Percentiles rank a stretch among this genome's conserved stretches.
phyloP scores from a whole-genome alignment of 2,797 vertebrate genomes.

The Pygocentrus nattereri region DNA sequence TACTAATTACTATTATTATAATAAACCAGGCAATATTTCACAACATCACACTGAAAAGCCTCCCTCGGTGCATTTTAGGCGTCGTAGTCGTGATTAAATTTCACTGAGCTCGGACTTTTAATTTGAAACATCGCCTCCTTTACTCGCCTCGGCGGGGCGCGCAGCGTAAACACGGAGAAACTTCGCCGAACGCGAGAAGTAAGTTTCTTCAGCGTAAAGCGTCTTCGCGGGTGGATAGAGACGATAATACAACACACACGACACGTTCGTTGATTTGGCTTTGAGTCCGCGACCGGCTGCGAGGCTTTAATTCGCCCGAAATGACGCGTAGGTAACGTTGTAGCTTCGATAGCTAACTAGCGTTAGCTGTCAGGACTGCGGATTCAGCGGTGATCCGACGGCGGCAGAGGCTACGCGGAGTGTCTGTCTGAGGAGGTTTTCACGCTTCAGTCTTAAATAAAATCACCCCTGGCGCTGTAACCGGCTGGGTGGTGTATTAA shows the following conservation, averaged over 20 bases:
- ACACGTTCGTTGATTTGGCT: no score
- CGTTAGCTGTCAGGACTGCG: not conserved
- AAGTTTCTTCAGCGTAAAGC: not conserved
- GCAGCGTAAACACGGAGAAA: conserved; percentile 3
- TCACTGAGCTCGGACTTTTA: no score
- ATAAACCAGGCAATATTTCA: no score
- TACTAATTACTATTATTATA: no score
- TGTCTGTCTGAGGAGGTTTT: not conserved
- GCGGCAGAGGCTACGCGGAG: not conserved
- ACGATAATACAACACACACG: not conserved
- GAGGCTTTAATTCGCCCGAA: not conserved
- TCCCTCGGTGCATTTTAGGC: no score
- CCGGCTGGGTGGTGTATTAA: not conserved
- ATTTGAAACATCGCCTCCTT: not conserved
- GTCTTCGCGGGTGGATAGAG: not conserved
- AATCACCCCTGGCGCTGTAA: not conserved
- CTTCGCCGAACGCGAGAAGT: not conserved
- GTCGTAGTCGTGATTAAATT: no score
- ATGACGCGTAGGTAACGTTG: not conserved
- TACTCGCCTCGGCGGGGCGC: not conserved
- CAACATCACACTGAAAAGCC: no score
- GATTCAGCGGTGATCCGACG: not conserved
- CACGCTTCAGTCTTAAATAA: not conserved
- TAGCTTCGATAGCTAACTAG: not conserved
- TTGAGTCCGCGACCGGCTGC: not conserved